Base-by-base conservation (phyloP, 2,797 vertebrate genomes). In the Sebastes jordani region DNA sequence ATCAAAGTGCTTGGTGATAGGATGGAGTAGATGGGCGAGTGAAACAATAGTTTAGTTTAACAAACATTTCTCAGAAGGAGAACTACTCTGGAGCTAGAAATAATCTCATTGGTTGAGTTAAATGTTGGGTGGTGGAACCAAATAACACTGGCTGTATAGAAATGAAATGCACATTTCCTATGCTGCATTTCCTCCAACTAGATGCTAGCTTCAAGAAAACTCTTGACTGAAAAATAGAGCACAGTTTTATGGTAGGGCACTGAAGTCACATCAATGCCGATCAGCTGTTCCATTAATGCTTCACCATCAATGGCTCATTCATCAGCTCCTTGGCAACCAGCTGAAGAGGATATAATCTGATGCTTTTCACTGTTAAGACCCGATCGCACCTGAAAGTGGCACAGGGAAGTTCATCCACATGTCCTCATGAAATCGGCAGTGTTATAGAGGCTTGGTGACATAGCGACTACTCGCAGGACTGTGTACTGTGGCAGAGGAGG, bases 1-100 rank as follows among this genome's bases (percentile, higher is more conserved):
- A 76, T 85, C 85, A 88, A 95, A 94, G 92, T 90, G 93, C 90
- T 90, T 67, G 75, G 79, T 86, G 87, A 91, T 46, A 72, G 89
- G 92, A 90, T 90, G 89, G 89, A 92, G 73, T 85, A 82, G 80
- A 89, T 78, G 71, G 49, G 75, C 29, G 25, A 70, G 46, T 78
- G 66, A 76, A 75, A 59, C 11, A 71, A 78, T 16, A 30, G 56
- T 16, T 64, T 14, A 59, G 9, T 55, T 61, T 70, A 59, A 58
- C 38, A 71, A 82, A 79, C n/a, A 80, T 72, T 84, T 85, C 27
- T 75, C 23, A 46, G 25, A 66, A 56, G 23, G 34, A 72, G 22
- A 72, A 23, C 23, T 30, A 74, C 30, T 61, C 29, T 7, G 52
- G 29, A 84, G 29, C 36, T 65, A 85, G 80, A 89, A 76, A 81